Conservation (phyloP, 2,113 vertebrate species). For the Setophaga coronata region DNA sequence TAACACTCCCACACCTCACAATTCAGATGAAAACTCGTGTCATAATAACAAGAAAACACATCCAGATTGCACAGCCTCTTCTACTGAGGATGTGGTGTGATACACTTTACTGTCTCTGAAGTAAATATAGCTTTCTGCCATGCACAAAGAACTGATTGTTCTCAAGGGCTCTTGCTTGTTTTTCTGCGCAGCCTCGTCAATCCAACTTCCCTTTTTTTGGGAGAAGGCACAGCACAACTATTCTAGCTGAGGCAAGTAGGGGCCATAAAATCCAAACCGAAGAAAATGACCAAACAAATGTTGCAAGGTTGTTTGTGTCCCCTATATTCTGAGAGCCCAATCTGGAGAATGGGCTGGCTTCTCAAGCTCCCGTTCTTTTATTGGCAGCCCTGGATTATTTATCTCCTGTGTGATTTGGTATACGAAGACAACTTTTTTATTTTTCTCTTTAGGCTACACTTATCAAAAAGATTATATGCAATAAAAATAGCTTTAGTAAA, state of each 20-base stretch:
- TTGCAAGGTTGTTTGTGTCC: not conserved
- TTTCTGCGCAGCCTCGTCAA: accelerated
- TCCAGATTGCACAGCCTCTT: not conserved
- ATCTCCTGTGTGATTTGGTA: not conserved
- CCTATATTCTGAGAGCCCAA: not conserved
- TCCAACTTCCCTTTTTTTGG: not conserved
- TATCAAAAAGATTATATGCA: not conserved
- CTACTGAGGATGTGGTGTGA: not conserved
- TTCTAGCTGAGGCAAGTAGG: not conserved
- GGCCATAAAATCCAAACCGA: not conserved
- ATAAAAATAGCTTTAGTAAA: not conserved
- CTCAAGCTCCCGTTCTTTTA: not conserved
- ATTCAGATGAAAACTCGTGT: not conserved
- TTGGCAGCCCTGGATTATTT: not conserved
- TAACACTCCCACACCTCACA: not conserved
- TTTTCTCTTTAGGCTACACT: not conserved
- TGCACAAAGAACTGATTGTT: not conserved
- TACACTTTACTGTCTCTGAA: not conserved
- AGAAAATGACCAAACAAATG: not conserved
- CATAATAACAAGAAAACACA: not conserved
- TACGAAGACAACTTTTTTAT: not conserved
- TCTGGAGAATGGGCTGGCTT: not conserved
- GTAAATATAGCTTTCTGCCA: conserved; percentile 1
- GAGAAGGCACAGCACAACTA: not conserved
- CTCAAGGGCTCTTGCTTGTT: not conserved